A percentile compares a stretch with the other conserved stretches of the same genome.
Conservation (phyloP, 2,888 invertebrate species). For the Ectemnius continuus region DNA sequence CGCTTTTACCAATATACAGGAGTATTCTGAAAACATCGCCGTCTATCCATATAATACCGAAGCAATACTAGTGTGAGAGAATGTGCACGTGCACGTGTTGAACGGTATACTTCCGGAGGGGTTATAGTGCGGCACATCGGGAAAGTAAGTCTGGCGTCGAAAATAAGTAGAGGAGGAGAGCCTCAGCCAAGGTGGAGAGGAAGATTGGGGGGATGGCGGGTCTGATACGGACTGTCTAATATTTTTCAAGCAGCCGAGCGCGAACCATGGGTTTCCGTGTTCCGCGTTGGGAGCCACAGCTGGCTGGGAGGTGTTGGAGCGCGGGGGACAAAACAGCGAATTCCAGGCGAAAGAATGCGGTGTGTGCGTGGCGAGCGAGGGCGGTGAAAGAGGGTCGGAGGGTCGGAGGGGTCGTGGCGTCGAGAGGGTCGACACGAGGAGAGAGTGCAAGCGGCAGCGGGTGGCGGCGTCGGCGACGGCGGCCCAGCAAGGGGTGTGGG, state of each 20-base stretch:
- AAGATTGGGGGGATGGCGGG: slow-evolving; percentile 37
- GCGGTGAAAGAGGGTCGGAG: slow-evolving; percentile 6
- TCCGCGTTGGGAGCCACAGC: slow-evolving; percentile 27
- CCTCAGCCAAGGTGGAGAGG: slow-evolving; percentile 12
- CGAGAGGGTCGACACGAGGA: background rate
- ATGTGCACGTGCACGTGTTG: no score
- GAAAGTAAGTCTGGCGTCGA: slow-evolving; percentile 11
- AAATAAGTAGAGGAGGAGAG: slow-evolving; percentile 19
- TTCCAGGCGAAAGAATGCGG: slow-evolving; percentile 61
- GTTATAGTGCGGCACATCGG: no score
- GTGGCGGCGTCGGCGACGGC: background rate
- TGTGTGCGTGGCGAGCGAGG: slow-evolving; percentile 24
- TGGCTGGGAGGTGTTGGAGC: slow-evolving; percentile 41
- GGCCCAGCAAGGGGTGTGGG: slow-evolving; percentile 30
- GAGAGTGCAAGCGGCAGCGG: slow-evolving; percentile 17
- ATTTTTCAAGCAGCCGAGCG: slow-evolving; percentile 42
- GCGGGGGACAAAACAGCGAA: slow-evolving; percentile 55
- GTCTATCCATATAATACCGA: no score
- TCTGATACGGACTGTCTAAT: slow-evolving; percentile 45
- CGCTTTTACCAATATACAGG: no score
- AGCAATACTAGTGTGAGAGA: no score
- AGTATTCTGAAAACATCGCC: no score
- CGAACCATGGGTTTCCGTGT: slow-evolving; percentile 33
- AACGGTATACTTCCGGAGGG: background rate
- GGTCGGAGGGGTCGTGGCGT: slow-evolving; percentile 15